Conservation (phyloP, 2,888 invertebrate species). For the Polydrusus cervinus region DNA sequence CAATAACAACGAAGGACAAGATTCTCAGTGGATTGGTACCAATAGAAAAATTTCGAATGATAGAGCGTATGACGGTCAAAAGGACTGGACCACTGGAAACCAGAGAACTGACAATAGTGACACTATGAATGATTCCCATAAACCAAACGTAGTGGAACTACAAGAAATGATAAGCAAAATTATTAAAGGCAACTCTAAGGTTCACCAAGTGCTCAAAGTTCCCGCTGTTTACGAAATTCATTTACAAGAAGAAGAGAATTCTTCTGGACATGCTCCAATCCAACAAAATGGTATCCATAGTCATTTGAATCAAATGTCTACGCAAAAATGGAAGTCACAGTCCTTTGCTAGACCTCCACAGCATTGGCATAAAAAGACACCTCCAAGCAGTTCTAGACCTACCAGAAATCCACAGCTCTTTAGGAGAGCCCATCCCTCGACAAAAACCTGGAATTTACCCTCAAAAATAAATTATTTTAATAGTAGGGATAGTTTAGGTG, state of each 20-base stretch:
- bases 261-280: background rate
- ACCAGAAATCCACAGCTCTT: conserved; percentile 1
- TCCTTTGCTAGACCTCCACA: background rate
- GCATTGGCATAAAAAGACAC: background rate
- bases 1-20: background rate
- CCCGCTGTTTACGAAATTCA: conserved; percentile 63
- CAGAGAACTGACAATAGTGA: conserved; percentile 18
- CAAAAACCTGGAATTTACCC: conserved; percentile 43
- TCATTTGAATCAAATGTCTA: conserved; percentile 1
- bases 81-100: background rate
- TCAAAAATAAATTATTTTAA: conserved; percentile 39
- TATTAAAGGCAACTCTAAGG: conserved; percentile 35
- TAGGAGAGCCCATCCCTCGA: background rate
- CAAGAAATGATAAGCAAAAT: conserved; percentile 45
- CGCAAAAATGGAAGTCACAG: background rate
- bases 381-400: background rate
- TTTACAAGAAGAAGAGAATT: conserved; percentile 54
- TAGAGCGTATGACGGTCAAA: background rate
- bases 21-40: background rate
- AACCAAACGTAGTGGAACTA: conserved; percentile 37
- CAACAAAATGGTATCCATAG: background rate
- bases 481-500: background rate
- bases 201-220: conserved; percentile 60
- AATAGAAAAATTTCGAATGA: background rate
- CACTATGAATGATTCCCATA: conserved; percentile 21